A percentile compares a stretch with the other conserved stretches of the same genome.
phyloP scores from a whole-genome alignment of 2,888 invertebrate species.

The Thysanoteuthis rhombus region DNA sequence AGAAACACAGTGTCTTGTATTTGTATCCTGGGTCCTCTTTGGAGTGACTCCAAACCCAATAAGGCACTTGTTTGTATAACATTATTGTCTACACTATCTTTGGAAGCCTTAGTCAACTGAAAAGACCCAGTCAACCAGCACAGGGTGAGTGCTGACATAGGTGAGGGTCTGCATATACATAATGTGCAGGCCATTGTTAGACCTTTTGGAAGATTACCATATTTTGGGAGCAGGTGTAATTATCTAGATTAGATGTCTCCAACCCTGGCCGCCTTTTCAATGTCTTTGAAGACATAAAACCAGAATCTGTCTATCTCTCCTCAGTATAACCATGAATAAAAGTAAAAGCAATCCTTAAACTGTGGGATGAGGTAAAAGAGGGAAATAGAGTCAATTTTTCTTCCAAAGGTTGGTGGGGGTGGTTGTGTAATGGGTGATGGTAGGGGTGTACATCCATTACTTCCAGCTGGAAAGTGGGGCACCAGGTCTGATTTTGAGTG shows the following conservation, averaged over 20 bases:
- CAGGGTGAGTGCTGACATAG: background rate
- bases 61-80: background rate
- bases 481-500: background rate
- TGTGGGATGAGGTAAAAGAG: background rate
- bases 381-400: background rate
- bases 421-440: background rate
- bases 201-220: background rate
- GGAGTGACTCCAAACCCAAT: constrained; percentile 12
- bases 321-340: background rate
- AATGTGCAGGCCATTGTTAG: background rate
- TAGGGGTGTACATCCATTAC: background rate
- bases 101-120: constrained; percentile 12
- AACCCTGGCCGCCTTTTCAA: background rate
- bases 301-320: background rate
- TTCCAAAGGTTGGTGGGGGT: background rate
- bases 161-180: background rate
- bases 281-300: background rate
- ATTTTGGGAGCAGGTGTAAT: constrained; percentile 12
- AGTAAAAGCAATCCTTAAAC: background rate
- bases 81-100: background rate
- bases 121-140: background rate
- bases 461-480: background rate
- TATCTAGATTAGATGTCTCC: background rate
- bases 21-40: background rate
- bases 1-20: background rate